Evolutionary conservation across 1,140 invertebrate species (phyloP).

Genomic region (Hydropsyche tenuis): DNA sequence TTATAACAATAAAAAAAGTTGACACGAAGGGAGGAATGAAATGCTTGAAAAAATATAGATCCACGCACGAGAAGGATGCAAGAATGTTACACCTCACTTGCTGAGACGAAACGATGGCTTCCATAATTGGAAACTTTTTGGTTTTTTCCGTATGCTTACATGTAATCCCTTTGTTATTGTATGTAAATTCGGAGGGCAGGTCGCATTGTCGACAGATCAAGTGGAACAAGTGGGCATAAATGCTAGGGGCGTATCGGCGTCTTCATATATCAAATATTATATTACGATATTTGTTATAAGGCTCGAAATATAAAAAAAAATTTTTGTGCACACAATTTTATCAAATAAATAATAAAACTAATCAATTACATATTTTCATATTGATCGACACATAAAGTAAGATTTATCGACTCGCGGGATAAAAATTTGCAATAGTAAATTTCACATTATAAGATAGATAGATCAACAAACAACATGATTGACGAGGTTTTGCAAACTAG

Average conservation of each 20-base stretch:
- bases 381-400: no score
- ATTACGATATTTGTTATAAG: neutral
- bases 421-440: no score
- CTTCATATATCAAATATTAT: constrained; percentile 1
- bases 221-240: constrained; percentile 33
- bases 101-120: constrained; percentile 23
- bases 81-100: constrained; percentile 31
- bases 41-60: neutral
- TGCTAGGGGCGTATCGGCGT: neutral
- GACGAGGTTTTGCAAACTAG: no score
- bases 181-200: constrained; percentile 44
- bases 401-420: no score
- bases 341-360: no score
- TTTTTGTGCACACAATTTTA: no score
- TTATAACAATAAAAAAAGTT: constrained; percentile 8
- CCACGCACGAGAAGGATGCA: neutral
- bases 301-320: no score
- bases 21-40: neutral
- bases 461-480: no score
- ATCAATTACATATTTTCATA: no score
- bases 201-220: constrained; percentile 43
- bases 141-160: constrained; percentile 15
- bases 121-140: constrained; percentile 43
- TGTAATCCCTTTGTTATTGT: constrained; percentile 45
- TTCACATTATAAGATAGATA: no score